Evolutionary conservation across 1,140 invertebrate genomes (phyloP).

Genomic region (Drosophila mojavensis): DNA sequence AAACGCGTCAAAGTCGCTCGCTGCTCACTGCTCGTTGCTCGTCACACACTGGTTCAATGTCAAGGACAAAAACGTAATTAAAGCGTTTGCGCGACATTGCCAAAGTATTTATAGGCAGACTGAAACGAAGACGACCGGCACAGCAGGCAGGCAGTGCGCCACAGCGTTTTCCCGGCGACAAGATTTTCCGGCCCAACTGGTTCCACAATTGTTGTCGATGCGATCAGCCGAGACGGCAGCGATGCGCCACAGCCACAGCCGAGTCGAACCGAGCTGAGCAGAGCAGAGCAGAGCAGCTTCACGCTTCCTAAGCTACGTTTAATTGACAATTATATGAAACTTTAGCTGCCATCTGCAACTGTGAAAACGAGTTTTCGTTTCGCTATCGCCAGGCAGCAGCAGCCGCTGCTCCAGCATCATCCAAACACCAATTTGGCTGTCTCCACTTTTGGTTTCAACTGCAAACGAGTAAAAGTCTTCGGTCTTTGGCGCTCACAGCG

Average conservation of each 20-base stretch:
- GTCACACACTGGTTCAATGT: constrained; percentile 61
- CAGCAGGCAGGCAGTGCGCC: constrained; percentile 22
- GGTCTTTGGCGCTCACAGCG: constrained; percentile 32
- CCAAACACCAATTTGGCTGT: constrained; percentile 54
- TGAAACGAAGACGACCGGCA: constrained; percentile 67
- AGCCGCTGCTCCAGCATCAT: constrained; percentile 7
- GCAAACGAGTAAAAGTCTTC: constrained; percentile 70
- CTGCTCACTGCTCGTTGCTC: constrained; percentile 15
- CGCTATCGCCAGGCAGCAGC: constrained; percentile 39
- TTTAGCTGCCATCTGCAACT: constrained; percentile 11
- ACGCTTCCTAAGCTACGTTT: constrained; percentile 70
- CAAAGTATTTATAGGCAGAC: constrained; percentile 75
- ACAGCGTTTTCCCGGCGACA: constrained; percentile 74
- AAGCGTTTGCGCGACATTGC: constrained; percentile 72
- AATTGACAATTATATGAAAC: constrained; percentile 72
- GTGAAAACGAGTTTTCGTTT: constrained; percentile 48
- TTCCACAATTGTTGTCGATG: constrained; percentile 53
- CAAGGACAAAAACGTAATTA: constrained; percentile 82
- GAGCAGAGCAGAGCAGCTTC: constrained; percentile 13
- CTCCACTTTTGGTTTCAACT: constrained; percentile 72
- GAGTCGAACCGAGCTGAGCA: constrained; percentile 8
- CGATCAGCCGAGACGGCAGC: constrained; percentile 35
- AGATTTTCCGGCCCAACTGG: constrained; percentile 79
- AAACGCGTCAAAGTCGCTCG: constrained; percentile 52
- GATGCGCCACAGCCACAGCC: constrained; percentile 27